phyloP scores from a whole-genome alignment of 2,113 vertebrate species.

The Nettapus auritus region DNA sequence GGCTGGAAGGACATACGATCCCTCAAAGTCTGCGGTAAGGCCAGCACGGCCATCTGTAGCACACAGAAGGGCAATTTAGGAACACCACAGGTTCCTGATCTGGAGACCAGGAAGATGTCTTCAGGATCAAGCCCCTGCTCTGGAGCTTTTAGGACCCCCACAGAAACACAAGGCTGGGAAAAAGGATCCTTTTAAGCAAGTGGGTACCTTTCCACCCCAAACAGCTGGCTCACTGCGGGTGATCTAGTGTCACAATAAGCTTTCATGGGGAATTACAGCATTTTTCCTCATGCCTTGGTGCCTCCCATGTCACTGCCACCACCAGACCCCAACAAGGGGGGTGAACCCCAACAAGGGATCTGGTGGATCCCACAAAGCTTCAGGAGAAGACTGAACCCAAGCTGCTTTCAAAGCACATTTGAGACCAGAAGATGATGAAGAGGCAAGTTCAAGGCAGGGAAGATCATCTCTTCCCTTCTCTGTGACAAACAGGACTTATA shows the following conservation, averaged over 20 bases:
- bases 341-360: no score
- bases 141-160: fast-evolving
- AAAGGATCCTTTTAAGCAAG: neutral
- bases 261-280: neutral
- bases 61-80: neutral
- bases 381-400: neutral
- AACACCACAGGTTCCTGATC: neutral
- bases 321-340: neutral
- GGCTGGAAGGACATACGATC: fast-evolving
- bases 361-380: neutral
- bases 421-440: neutral
- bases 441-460: neutral
- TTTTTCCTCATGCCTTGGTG: neutral
- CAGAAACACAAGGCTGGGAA: neutral
- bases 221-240: neutral
- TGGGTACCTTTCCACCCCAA: fast-evolving
- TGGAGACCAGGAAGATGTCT: neutral
- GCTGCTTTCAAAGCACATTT: neutral
- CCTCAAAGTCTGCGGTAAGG: neutral
- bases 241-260: neutral
- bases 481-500: neutral
- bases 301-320: neutral
- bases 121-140: neutral
- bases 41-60: neutral
- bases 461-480: neutral